These are phyloP conservation scores for Branchellion lobata DNA, from an alignment of 2,888 invertebrate genomes.

Conservation along the genomic window DNA sequence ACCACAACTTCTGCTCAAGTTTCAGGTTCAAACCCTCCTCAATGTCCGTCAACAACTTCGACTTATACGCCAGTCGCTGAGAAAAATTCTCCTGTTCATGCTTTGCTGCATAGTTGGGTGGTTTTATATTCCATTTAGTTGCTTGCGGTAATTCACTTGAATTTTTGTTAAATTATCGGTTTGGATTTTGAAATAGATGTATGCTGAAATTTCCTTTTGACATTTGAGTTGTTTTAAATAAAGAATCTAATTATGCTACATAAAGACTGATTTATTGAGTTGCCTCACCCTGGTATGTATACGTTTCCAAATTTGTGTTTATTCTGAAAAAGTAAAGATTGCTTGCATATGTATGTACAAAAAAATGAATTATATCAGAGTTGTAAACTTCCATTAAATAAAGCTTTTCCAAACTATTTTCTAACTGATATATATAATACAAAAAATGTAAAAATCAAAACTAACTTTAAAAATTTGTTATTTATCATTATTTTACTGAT, in stretches of 20 bases:
- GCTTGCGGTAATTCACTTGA: too few relatives aligned
- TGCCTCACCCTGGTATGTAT: neutral
- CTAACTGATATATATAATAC: too few relatives aligned
- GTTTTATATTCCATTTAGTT: too few relatives aligned
- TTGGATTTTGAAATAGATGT: too few relatives aligned
- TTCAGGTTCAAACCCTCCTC: slow-evolving; percentile 49
- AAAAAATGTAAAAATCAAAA: too few relatives aligned
- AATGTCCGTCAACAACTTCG: neutral
- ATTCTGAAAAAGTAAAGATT: neutral
- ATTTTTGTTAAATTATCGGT: too few relatives aligned
- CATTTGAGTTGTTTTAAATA: neutral
- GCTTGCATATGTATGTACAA: too few relatives aligned
- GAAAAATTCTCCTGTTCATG: neutral
- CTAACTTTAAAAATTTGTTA: neutral
- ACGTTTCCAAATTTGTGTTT: neutral
- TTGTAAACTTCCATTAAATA: too few relatives aligned
- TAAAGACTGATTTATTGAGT: neutral
- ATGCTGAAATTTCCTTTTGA: neutral
- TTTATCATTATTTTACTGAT: neutral
- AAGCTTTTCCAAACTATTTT: too few relatives aligned
- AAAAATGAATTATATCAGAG: too few relatives aligned
- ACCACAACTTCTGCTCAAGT: slow-evolving; percentile 71
- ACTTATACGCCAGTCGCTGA: neutral
- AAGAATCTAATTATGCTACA: neutral
- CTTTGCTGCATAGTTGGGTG: too few relatives aligned